A percentile compares a stretch with the other conserved stretches of the same genome.
These are phyloP conservation scores for Pituophis catenifer DNA, from an alignment of 2,113 vertebrate genomes.

Conservation along the genomic window DNA sequence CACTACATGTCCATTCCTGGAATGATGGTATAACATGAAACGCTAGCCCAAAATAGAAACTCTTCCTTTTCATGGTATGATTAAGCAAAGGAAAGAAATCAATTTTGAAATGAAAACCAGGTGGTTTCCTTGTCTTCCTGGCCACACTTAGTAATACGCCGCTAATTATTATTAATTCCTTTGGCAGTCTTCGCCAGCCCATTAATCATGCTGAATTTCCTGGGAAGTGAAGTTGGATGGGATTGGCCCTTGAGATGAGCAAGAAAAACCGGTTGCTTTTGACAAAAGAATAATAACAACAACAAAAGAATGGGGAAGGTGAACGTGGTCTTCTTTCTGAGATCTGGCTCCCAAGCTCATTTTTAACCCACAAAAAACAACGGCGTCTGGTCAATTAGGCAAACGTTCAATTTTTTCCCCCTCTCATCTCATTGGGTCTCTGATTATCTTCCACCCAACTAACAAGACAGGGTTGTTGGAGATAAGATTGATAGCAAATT, in stretches of 20 bases:
- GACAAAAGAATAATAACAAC: no score
- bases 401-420: neutral
- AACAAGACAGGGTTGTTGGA: neutral
- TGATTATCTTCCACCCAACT: neutral
- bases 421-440: neutral
- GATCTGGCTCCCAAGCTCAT: neutral
- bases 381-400: neutral
- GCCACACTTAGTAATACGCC: conserved; percentile 25
- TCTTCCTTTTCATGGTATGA: conserved; percentile 39
- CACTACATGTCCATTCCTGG: neutral
- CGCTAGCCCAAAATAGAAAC: conserved; percentile 32
- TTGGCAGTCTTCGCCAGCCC: conserved; percentile 17
- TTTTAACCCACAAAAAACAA: neutral
- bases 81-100: conserved; percentile 46
- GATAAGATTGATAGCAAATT: neutral
- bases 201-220: conserved; percentile 25
- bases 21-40: neutral
- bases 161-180: conserved; percentile 49
- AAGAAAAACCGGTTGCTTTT: neutral
- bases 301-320: neutral
- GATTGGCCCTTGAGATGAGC: neutral
- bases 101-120: conserved; percentile 28
- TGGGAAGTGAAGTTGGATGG: neutral
- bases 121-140: conserved; percentile 37
- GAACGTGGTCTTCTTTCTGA: neutral